Evolutionary conservation across 2,888 invertebrate species (phyloP), one percentile per base, ranked within the genome.

Genomic region (Thumatha senex): DNA sequence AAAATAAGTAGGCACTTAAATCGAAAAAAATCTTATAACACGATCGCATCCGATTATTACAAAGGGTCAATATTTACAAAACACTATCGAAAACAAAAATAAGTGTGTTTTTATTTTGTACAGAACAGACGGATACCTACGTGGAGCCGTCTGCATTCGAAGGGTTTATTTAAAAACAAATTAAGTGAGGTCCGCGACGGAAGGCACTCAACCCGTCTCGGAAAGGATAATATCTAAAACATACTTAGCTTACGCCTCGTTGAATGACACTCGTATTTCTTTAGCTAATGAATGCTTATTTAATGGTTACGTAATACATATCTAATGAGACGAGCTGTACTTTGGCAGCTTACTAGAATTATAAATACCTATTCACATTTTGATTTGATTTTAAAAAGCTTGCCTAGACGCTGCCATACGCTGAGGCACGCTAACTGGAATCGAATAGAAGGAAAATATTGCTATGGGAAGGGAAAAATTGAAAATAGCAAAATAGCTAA

Each of bases 161-260:
- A 82, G 82, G 82, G 78, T 82, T 84, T 84, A 85, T 86, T 84
- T 84, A 82, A 86, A 86, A 89, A 87, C 86, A 87, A 80, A 87
- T 89, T 88, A 88, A 82, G 80, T 77, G 63, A 63, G 67, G 59
- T 54, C 58, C 69, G 73, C 79, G 78, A 75, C 72, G 73, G 74
- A 58, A 70, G 80, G 82, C 85, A 86, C 88, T 88, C 81, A 70
- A 54, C 56, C 48, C 57, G 47, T 51, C 46, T 44, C 43, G 41
- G 59, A 70, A 72, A 68, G 74, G 72, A 76, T 78, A 76, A 80
- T 78, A 74, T 66, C 63, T 58, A 61, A 49, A 57, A 74, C 73
- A 66, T 55, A 49, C 40, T 64, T 48, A 68, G 46, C 46, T 61
- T 66, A 58, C 56, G 35, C 15, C 36, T 15, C 11, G 38, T 43